Evolutionary conservation across 1,140 invertebrate genomes (phyloP), one percentile per base, ranked within the genome.

Genomic region (Ceratitis capitata): DNA sequence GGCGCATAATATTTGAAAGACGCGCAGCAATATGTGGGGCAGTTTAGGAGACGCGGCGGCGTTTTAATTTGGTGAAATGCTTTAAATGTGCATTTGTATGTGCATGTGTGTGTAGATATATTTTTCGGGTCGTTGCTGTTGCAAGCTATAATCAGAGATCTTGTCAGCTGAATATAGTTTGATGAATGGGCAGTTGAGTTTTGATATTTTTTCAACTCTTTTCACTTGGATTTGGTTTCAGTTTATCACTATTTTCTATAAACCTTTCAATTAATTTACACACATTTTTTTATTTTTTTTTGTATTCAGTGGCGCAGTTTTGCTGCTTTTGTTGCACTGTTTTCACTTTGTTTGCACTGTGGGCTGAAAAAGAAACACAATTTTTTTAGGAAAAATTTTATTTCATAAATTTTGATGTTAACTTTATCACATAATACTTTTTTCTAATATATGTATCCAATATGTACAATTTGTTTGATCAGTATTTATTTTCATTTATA

Each of bases 251-350:
- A 39, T 39, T 45, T 16, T 64, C 23, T 56, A 19, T n/a, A 19
- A 35, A 39, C 35, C 32, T 69, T 69, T 69, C 29, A 69, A 69
- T 69, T 69, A 69, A n/a, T 69, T 69, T 69, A 19, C 61, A 78
- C 19, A 12, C n/a, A 78, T 45, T 78, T 78, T 45, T 26, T 78
- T 9, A 7, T 26, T 61, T 61, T 9, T 7, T 16, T 53, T 16
- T 53, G 51, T 53, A 14, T 19, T 47, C n/a, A 47, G 45, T 47
- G 5, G 4, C 51, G 51, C 51, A 19, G 9, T 53, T 53, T 53
- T 53, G 14, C n/a, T n/a, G n/a, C n/a, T 53, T 39, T 7, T 14
- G 29, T 32, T 29, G 29, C 58, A 69, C 32, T 12, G 16, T 69
- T 69, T 69, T 78, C 69, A 78, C 69, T 78, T 49, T 49, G 16